Evolutionary conservation across 2,888 invertebrate genomes (phyloP), one percentile per base, ranked within the genome.

Genomic region (Thereva nobilitata): DNA sequence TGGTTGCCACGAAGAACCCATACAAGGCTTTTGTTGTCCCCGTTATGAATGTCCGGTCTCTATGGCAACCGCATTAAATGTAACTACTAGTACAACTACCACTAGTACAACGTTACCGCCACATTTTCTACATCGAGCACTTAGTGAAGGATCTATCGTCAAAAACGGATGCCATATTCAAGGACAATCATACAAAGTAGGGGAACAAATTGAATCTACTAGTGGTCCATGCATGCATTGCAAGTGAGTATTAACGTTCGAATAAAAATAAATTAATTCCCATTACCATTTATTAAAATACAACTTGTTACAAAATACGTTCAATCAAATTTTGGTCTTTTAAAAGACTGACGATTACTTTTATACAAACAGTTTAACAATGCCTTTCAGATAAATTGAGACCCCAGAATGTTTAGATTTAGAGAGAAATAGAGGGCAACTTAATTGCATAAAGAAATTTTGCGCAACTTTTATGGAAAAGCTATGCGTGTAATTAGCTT

Each of bases 221-320:
- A 95, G 94, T 75, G 94, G 94, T 76, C 95, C 95, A 77, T 95
- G 95, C 84, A 89, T 94, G 82, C 89, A 92, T 80, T 95, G 95
- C 93, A 91, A 89, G 94, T 95, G 86, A 91, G 92, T 53, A 63
- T 4, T n/a, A n/a, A 5, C 41, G 71, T 59, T 41, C 44, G 37
- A 0, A 59, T 47, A 64, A 49, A 10, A 54, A 8, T 64, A 10
- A 55, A 56, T 40, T 63, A 23, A 23, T 23, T 23, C 23, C 23
- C 2, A 23, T 23, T 23, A 23, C 23, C 23, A 1, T 8, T 53
- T 34, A 37, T n/a, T 6, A 2, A 52, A 35, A 49, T 40, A 34
- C 38, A 10, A 23, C 1, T 23, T 1, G 23, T 23, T 2, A 23
- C 23, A 23, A 23, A 23, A 23, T 23, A 23, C 23, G 23, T 23